phyloP scores from a whole-genome alignment of 2,113 vertebrate species.

The Hydrolagus affinis region DNA sequence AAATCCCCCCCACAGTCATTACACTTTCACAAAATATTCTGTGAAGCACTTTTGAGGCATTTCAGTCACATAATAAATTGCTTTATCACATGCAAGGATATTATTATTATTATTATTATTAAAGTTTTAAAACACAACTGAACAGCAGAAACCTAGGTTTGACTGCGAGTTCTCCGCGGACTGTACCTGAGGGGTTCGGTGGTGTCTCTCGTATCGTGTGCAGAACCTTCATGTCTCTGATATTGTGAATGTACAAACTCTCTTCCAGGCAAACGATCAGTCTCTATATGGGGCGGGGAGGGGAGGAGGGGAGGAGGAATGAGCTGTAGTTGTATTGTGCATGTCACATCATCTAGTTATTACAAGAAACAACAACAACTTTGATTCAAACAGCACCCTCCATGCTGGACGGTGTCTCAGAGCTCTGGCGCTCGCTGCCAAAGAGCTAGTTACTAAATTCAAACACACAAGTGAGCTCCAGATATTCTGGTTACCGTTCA shows the following conservation, averaged over 20 bases:
- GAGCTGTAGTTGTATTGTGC: too few species aligned
- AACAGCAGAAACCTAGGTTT: not conserved
- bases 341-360: too few species aligned
- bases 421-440: too few species aligned
- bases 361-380: too few species aligned
- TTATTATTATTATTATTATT: not conserved
- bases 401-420: too few species aligned
- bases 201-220: constrained; percentile 98
- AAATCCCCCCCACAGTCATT: not conserved
- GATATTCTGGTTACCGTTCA: too few species aligned
- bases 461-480: too few species aligned
- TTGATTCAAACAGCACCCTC: too few species aligned
- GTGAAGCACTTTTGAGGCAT: not conserved
- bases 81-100: not conserved
- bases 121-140: too few species aligned
- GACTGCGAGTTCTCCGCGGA: not conserved
- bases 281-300: constrained; percentile 54
- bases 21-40: not conserved
- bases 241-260: constrained; percentile 97
- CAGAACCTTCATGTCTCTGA: constrained; percentile 97
- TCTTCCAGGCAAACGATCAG: constrained; percentile 97
- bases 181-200: constrained; percentile 81
- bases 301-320: too few species aligned
- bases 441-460: too few species aligned
- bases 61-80: not conserved